A percentile compares a stretch with the other conserved stretches of the same genome.
Conservation (phyloP, 2,113 vertebrate genomes). For the Suncus etruscus region DNA sequence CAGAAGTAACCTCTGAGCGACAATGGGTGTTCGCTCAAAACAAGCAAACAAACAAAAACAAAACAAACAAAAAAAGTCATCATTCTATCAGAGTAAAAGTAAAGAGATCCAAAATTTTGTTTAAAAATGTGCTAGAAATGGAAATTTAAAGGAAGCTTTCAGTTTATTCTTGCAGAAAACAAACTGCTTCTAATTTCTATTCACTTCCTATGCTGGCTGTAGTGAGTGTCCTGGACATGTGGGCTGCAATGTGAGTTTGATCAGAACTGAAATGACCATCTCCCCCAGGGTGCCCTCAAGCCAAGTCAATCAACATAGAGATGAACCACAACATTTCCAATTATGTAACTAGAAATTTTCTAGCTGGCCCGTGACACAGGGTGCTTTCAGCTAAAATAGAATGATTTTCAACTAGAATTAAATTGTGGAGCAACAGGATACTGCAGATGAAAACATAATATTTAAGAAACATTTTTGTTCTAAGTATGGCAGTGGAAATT, state of each 20-base stretch:
- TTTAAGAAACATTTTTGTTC: neutral
- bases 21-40: too few relatives aligned
- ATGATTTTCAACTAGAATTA: slow-evolving; percentile 45
- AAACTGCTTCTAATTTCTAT: slow-evolving; percentile 41
- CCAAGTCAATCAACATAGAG: slow-evolving; percentile 42
- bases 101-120: slow-evolving; percentile 40
- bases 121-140: slow-evolving; percentile 44
- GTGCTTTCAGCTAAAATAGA: slow-evolving; percentile 36
- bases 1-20: too few relatives aligned
- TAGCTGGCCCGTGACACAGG: slow-evolving; percentile 40
- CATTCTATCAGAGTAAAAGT: slow-evolving; percentile 45
- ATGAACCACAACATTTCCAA: slow-evolving; percentile 45
- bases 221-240: slow-evolving; percentile 9
- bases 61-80: slow-evolving; percentile 15
- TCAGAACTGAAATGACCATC: slow-evolving; percentile 47
- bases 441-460: neutral
- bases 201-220: neutral
- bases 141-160: slow-evolving; percentile 46
- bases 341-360: slow-evolving; percentile 48
- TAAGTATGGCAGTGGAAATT: slow-evolving; percentile 57
- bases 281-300: neutral
- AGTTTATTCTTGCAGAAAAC: slow-evolving; percentile 47
- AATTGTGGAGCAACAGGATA: slow-evolving; percentile 56
- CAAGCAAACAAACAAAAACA: too few relatives aligned
- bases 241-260: slow-evolving; percentile 43